Percentiles rank a stretch among this genome's conserved stretches.
phyloP scores from a whole-genome alignment of 2,888 invertebrate species.

The Mimumesa dahlbomi region DNA sequence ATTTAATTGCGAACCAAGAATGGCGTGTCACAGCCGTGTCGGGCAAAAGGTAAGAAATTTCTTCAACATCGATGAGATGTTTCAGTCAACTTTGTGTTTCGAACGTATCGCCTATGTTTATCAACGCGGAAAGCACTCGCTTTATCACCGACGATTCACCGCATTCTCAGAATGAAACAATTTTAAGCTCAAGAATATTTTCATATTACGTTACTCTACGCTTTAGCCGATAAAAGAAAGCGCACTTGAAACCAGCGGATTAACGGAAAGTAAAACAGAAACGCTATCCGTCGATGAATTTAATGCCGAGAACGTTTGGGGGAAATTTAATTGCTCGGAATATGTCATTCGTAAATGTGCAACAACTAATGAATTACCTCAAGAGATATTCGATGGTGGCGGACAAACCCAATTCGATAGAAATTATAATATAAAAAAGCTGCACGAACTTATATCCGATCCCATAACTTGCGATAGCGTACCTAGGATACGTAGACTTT shows the following conservation, averaged over 20 bases:
- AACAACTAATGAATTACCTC: slow-evolving; percentile 10
- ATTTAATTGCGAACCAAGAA: too few relatives aligned
- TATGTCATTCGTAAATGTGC: slow-evolving; percentile 19
- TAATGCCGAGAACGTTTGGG: slow-evolving; percentile 24
- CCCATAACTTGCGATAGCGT: slow-evolving; percentile 52
- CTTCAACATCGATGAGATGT: too few relatives aligned
- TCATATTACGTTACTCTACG: not conserved
- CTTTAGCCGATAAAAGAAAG: not conserved
- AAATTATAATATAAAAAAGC: slow-evolving; percentile 57
- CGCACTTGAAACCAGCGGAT: too few relatives aligned
- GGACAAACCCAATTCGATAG: slow-evolving; percentile 35
- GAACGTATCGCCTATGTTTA: too few relatives aligned
- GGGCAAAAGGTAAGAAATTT: too few relatives aligned
- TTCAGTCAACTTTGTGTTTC: too few relatives aligned
- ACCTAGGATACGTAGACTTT: slow-evolving; percentile 60
- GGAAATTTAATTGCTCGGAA: slow-evolving; percentile 31
- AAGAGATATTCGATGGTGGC: slow-evolving; percentile 7
- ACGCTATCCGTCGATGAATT: not conserved
- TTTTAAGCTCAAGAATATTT: too few relatives aligned
- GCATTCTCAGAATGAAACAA: too few relatives aligned
- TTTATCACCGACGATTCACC: too few relatives aligned
- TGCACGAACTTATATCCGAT: slow-evolving; percentile 66
- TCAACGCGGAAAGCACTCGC: too few relatives aligned
- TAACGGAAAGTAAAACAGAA: too few relatives aligned
- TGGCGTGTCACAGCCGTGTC: too few relatives aligned